A percentile compares a stretch with the other conserved stretches of the same genome.
These are phyloP conservation scores for Drusus annulatus DNA, from an alignment of 1,140 invertebrate genomes.

Conservation along the genomic window DNA sequence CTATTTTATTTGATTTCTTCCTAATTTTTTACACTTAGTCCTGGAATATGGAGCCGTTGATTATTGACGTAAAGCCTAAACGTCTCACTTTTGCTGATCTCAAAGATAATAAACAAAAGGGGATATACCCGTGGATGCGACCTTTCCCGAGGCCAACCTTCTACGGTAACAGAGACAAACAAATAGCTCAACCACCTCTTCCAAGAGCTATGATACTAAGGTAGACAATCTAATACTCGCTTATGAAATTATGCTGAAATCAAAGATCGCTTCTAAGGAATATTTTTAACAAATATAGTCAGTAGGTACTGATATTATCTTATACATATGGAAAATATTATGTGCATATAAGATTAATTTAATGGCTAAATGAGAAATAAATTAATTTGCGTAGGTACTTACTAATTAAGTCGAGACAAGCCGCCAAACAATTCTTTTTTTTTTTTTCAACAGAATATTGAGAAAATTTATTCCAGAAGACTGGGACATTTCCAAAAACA, in stretches of 20 bases:
- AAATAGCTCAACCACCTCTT: neutral
- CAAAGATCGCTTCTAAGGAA: neutral
- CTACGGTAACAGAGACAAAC: neutral
- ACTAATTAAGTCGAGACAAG: too few species aligned
- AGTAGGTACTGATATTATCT: too few species aligned
- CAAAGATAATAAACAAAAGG: slow-evolving; percentile 59
- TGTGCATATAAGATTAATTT: too few species aligned
- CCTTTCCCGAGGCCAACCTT: slow-evolving; percentile 56
- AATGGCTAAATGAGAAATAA: too few species aligned
- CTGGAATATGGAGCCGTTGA: slow-evolving; percentile 9
- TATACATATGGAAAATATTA: too few species aligned
- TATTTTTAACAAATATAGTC: too few species aligned
- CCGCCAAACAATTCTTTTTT: too few species aligned
- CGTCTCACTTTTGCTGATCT: neutral
- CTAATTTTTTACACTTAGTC: neutral
- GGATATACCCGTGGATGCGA: slow-evolving; percentile 69
- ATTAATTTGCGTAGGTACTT: too few species aligned
- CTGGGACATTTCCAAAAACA: slow-evolving; percentile 33
- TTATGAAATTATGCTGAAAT: too few species aligned
- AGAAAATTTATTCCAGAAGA: slow-evolving; percentile 22
- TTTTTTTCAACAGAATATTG: slow-evolving; percentile 20
- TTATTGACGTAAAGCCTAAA: slow-evolving; percentile 24
- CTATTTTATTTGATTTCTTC: neutral
- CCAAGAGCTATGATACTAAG: slow-evolving; percentile 18
- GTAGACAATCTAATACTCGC: neutral